Conservation (phyloP, 2,113 vertebrate species). For the Microcebus griseorufus region DNA sequence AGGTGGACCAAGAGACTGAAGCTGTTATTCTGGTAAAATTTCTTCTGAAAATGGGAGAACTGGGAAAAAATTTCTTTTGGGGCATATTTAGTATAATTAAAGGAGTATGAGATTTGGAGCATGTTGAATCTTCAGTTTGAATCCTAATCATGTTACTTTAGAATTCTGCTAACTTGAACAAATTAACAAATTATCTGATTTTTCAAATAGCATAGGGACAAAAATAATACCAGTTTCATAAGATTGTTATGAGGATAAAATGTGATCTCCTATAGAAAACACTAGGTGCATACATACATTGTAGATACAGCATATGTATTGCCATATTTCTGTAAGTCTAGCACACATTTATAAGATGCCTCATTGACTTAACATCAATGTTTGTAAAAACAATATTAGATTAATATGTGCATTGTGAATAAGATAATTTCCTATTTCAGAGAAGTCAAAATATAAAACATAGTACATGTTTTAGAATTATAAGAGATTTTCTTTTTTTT, state of each 20-base stretch:
- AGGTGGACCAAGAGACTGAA: background rate
- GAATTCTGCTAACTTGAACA: background rate
- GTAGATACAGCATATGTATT: background rate
- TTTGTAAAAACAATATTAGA: background rate
- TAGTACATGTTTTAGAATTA: background rate
- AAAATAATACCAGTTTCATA: background rate
- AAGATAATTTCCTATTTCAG: background rate
- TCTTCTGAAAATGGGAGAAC: background rate
- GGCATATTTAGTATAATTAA: background rate
- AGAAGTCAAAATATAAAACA: background rate
- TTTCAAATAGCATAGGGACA: background rate
- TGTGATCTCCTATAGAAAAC: background rate
- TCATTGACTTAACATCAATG: background rate
- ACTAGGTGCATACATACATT: too few relatives aligned
- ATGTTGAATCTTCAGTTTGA: background rate
- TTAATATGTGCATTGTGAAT: background rate
- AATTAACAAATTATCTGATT: background rate
- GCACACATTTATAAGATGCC: background rate
- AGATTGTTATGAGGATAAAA: background rate
- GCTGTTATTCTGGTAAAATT: background rate
- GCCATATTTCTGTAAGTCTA: background rate
- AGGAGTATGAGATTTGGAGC: background rate
- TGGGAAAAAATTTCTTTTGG: background rate
- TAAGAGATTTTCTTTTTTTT: background rate
- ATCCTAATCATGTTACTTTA: background rate